Conservation (phyloP, 2,797 vertebrate species). For the Adrianichthys oophorus region DNA sequence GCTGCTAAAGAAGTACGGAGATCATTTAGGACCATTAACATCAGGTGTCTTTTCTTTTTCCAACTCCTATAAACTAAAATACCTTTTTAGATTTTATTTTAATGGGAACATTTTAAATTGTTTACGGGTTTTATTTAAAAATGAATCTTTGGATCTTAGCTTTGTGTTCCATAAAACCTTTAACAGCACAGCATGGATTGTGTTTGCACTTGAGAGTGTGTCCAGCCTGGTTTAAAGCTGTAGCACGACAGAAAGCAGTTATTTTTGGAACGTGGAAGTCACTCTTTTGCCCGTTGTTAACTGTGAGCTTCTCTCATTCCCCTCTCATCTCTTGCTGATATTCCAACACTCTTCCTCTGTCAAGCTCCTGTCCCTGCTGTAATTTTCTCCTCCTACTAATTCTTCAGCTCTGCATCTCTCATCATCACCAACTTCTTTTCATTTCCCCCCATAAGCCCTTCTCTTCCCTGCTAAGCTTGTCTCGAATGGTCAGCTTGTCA, state of each 20-base stretch:
- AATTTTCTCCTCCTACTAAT: slow-evolving; percentile 37
- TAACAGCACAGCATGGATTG: too few relatives aligned
- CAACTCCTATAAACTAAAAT: too few relatives aligned
- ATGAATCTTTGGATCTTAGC: too few relatives aligned
- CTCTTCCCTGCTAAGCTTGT: slow-evolving; percentile 16
- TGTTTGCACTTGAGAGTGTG: slow-evolving; percentile 1
- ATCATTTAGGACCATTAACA: too few relatives aligned
- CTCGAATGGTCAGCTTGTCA: slow-evolving; percentile 17
- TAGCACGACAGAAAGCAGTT: slow-evolving; percentile 24
- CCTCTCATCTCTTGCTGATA: slow-evolving; percentile 49
- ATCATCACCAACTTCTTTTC: slow-evolving; percentile 49
- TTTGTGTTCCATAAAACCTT: too few relatives aligned
- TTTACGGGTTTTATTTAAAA: too few relatives aligned
- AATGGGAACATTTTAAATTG: too few relatives aligned
- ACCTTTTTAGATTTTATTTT: too few relatives aligned
- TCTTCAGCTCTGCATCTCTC: slow-evolving; percentile 41
- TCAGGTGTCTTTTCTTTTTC: too few relatives aligned
- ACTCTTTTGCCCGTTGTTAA: slow-evolving; percentile 23
- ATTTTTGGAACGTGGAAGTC: slow-evolving; percentile 41
- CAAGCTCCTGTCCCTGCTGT: slow-evolving; percentile 29
- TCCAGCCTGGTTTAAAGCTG: slow-evolving; percentile 22
- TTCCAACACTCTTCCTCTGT: slow-evolving; percentile 31
- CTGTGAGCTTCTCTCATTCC: slow-evolving; percentile 40
- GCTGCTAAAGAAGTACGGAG: too few relatives aligned
- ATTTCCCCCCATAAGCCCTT: slow-evolving; percentile 21